A percentile compares a stretch with the other conserved stretches of the same genome.
Evolutionary conservation across 2,113 vertebrate genomes (phyloP).

Genomic region (Ornithorhynchus anatinus): DNA sequence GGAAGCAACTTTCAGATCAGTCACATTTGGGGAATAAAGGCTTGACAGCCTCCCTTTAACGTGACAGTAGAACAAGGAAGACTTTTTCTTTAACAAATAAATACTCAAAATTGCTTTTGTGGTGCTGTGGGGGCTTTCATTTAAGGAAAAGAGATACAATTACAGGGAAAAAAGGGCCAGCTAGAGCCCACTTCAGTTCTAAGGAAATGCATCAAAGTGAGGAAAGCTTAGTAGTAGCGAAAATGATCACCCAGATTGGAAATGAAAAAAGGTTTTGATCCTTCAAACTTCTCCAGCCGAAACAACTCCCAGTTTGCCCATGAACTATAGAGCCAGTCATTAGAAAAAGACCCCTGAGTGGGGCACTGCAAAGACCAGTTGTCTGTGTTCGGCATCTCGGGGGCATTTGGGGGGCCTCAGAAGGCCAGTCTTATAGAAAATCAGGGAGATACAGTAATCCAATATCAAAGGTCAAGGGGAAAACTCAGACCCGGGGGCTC

Average conservation of each 20-base stretch:
- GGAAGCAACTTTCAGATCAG: background rate
- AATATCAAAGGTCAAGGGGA: too few relatives aligned
- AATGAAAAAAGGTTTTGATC: background rate
- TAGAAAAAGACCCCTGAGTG: too few relatives aligned
- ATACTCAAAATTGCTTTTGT: background rate
- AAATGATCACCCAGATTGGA: background rate
- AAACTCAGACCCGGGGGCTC: too few relatives aligned
- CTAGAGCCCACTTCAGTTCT: background rate
- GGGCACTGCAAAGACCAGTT: too few relatives aligned
- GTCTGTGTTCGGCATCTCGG: too few relatives aligned
- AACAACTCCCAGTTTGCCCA: fast-evolving
- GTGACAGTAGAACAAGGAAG: background rate
- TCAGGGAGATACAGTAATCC: too few relatives aligned
- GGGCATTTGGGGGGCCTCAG: too few relatives aligned
- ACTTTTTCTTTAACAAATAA: background rate
- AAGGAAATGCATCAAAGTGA: background rate
- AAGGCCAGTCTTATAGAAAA: too few relatives aligned
- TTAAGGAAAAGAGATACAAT: background rate
- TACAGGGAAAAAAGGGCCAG: background rate
- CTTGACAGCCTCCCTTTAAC: background rate
- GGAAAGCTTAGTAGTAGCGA: background rate
- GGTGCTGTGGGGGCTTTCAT: background rate
- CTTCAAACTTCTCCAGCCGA: background rate
- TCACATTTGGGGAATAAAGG: background rate
- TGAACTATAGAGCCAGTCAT: fast-evolving